These are phyloP conservation scores for Acrobasis suavella DNA, from an alignment of 2,888 invertebrate species.

Conservation along the genomic window DNA sequence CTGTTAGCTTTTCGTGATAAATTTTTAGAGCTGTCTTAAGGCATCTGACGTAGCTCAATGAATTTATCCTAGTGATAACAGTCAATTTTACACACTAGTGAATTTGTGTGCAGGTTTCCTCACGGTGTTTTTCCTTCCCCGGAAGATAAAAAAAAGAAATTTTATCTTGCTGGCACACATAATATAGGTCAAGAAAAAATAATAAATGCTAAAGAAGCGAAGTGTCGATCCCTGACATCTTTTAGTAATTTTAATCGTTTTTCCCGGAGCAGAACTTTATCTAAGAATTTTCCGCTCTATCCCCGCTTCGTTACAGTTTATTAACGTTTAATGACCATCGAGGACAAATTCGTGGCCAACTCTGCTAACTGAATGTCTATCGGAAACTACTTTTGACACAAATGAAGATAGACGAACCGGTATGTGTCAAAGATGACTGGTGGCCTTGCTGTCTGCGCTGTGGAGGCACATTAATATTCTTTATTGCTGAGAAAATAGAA, in stretches of 20 bases:
- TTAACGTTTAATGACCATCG: conserved; percentile 10
- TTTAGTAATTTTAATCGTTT: no score
- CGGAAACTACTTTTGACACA: conserved; percentile 16
- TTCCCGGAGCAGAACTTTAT: background rate
- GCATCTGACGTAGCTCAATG: no score
- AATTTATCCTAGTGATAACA: no score
- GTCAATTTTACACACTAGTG: no score
- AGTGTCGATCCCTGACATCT: no score
- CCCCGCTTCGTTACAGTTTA: conserved; percentile 1
- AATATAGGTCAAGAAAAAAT: no score
- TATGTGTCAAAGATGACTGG: conserved; percentile 2
- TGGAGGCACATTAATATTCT: background rate
- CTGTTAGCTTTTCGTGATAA: conserved; percentile 4
- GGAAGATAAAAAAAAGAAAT: no score
- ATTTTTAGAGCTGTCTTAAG: no score
- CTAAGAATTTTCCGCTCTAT: background rate
- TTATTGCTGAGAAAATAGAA: background rate
- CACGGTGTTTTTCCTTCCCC: no score
- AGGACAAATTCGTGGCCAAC: conserved; percentile 12
- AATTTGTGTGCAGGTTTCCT: no score
- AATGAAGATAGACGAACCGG: conserved; percentile 20
- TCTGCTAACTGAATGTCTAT: conserved; percentile 6
- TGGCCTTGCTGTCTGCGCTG: background rate
- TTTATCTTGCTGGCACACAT: no score
- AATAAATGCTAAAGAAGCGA: no score